Evolutionary conservation across 2,888 invertebrate genomes (phyloP).

Genomic region (Axea sp.): DNA sequence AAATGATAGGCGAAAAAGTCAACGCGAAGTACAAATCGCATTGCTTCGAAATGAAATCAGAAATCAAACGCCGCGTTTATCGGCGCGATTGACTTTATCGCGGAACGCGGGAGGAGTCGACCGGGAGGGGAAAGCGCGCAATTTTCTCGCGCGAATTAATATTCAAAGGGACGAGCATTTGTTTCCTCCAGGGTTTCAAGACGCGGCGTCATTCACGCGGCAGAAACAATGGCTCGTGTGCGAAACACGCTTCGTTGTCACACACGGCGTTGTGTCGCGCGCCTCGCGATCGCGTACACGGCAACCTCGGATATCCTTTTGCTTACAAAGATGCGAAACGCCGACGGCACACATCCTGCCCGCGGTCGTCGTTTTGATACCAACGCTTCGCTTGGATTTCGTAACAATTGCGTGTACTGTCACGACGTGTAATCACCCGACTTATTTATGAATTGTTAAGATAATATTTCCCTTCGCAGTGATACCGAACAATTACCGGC

Average conservation of each 20-base stretch:
- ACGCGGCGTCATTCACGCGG: conserved; percentile 23
- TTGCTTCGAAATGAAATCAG: too few relatives aligned
- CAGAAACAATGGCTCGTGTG: conserved; percentile 45
- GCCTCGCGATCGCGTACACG: conserved; percentile 35
- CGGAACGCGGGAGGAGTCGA: too few relatives aligned
- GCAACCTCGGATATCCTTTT: conserved; percentile 49
- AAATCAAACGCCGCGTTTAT: too few relatives aligned
- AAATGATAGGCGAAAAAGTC: too few relatives aligned
- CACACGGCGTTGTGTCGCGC: conserved; percentile 28
- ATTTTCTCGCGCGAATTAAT: conserved; percentile 16
- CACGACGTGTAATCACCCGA: conserved; percentile 22
- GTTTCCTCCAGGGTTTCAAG: conserved; percentile 20
- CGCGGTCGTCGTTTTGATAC: conserved; percentile 15
- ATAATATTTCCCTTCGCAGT: conserved; percentile 13
- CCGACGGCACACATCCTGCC: conserved; percentile 50
- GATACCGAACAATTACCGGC: conserved; percentile 17
- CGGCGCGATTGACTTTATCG: too few relatives aligned
- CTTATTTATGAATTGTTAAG: conserved; percentile 35
- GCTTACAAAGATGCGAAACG: conserved; percentile 54
- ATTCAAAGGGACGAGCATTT: conserved; percentile 20
- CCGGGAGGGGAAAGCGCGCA: too few relatives aligned
- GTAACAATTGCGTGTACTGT: conserved; percentile 42
- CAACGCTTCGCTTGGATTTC: conserved; percentile 19
- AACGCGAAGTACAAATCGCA: too few relatives aligned
- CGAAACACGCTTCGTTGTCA: conserved; percentile 33